These are phyloP conservation scores for Scomber japonicus DNA, from an alignment of 2,113 vertebrate genomes.

Conservation along the genomic window DNA sequence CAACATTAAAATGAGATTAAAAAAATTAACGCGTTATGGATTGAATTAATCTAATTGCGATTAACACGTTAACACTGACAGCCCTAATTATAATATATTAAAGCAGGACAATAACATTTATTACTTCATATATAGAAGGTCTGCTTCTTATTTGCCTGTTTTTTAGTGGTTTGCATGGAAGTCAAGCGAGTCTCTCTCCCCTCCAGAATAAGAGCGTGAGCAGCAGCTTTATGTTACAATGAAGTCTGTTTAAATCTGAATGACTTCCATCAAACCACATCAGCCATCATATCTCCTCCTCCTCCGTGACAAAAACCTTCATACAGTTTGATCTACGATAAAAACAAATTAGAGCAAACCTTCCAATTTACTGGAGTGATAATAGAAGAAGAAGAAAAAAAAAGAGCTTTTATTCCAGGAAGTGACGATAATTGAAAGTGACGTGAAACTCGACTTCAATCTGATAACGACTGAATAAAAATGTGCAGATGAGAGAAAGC, in stretches of 20 bases:
- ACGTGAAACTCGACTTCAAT: slow-evolving; percentile 34
- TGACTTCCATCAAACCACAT: not conserved
- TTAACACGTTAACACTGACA: too few species aligned
- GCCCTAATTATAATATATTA: too few species aligned
- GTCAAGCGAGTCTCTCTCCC: not conserved
- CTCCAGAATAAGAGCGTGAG: too few species aligned
- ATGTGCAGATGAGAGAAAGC: slow-evolving; percentile 33
- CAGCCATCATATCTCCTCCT: not conserved
- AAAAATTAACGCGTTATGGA: too few species aligned
- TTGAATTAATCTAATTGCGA: too few species aligned
- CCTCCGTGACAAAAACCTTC: not conserved
- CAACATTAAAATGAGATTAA: too few species aligned
- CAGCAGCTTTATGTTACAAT: too few species aligned
- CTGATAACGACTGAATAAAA: slow-evolving; percentile 33
- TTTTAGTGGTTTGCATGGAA: not conserved
- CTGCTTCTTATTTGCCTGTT: not conserved
- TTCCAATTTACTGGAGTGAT: not conserved
- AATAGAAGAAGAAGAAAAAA: too few species aligned
- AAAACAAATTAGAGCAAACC: slow-evolving; percentile 17
- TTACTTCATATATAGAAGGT: too few species aligned
- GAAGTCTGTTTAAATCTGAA: not conserved
- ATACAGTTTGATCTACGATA: not conserved
- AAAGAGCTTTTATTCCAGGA: slow-evolving; percentile 1
- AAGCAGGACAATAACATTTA: too few species aligned
- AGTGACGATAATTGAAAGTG: slow-evolving; percentile 30